Evolutionary conservation across 37 sponge, comb jelly and placozoan genomes (phyloP), one percentile per base, ranked within the genome.

Genomic region (Hexactinellida sp.): DNA sequence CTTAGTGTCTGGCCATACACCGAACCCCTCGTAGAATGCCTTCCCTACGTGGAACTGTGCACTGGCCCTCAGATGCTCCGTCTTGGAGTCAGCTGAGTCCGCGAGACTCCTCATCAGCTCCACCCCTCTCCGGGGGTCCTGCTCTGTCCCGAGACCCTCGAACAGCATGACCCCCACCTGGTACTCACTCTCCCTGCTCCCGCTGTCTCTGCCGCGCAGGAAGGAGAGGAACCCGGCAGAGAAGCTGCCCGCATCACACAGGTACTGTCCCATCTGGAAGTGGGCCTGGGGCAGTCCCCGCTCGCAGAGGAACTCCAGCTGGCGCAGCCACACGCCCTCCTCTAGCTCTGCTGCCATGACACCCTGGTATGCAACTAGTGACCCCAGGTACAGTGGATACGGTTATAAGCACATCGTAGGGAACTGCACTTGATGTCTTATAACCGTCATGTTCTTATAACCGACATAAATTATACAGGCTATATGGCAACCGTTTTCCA

Each of bases 31-130:
- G 86, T 86, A 86, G 38, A 54, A 85, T 19, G 89, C 89, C 86
- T 63, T 85, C 32, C 89, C 89, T 35, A 89, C 36, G 84, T 89
- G 82, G 84, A 51, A 89, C 86, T 89, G 89, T 7, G 89, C 89
- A 52, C 41, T 71, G 19, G 89, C 86, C 0, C 86, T 39, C 25
- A 89, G 89, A 52, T 55, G 86, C 83, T 87, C 54, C 23, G 83
- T 85, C 28, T 9, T 24, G 32, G 54, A 54, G 54, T 89, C 55
- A n/a, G 41, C 38, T n/a, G n/a, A 87, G 54, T 39, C 63, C 0
- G 52, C 83, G 24, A 89, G 52, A 25, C 55, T 36, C 37, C 47
- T 85, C 86, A 89, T 37, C 55, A 86, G 19, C 37, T 87, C 89
- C 1, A 85, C 54, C 36, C 89, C 89, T 85, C 85, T 89, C 38